Conservation (phyloP, 2,113 vertebrate species). For the Tragelaphus imberbis region DNA sequence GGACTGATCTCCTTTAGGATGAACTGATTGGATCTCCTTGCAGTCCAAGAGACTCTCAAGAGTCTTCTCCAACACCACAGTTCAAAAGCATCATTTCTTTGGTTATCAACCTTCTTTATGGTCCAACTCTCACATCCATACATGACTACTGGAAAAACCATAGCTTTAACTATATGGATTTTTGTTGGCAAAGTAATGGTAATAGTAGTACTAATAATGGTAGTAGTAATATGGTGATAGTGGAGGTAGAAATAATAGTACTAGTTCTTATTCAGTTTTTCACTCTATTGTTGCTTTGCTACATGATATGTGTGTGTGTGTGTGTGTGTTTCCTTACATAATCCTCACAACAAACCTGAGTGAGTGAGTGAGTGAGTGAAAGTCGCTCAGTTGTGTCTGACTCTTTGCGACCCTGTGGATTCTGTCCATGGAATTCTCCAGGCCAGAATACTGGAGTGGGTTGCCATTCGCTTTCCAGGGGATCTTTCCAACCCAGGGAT, state of each 20-base stretch:
- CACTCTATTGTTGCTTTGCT: not conserved
- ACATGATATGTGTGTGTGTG: no score
- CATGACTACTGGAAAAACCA: not conserved
- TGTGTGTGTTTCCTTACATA: not conserved
- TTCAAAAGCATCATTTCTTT: not conserved
- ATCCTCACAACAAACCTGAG: not conserved
- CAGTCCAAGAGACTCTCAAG: not conserved
- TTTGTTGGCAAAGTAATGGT: not conserved
- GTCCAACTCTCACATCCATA: not conserved
- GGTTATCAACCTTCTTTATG: not conserved
- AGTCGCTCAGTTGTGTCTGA: fast-evolving
- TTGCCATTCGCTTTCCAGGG: not conserved
- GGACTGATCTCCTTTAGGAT: not conserved
- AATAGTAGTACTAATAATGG: not conserved
- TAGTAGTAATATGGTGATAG: not conserved
- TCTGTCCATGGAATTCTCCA: not conserved
- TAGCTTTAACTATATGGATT: not conserved
- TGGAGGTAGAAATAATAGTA: not conserved
- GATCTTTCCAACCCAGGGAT: not conserved
- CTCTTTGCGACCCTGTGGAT: not conserved
- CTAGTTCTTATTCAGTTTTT: not conserved
- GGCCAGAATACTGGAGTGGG: not conserved
- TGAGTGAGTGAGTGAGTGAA: not conserved
- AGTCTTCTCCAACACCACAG: not conserved
- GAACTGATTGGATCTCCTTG: not conserved